A percentile compares a stretch with the other conserved stretches of the same genome.
phyloP scores from a whole-genome alignment of 2,888 invertebrate species.

The Phania funesta region DNA sequence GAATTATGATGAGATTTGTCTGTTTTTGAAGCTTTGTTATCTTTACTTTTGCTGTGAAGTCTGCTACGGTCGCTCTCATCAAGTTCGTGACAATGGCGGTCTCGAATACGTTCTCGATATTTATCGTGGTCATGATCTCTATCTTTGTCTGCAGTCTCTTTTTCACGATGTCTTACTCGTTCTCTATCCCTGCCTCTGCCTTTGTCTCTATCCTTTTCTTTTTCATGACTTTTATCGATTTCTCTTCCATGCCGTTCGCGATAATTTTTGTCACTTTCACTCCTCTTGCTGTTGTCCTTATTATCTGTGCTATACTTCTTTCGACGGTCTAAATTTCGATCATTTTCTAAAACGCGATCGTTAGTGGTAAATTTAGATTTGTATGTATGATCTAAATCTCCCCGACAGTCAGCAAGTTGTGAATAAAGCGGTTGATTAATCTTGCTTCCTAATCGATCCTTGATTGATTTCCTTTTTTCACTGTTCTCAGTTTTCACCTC shows the following conservation, averaged over 20 bases:
- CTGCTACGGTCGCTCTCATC: slow-evolving; percentile 20
- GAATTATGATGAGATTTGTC: slow-evolving; percentile 44
- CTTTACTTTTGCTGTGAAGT: slow-evolving; percentile 31
- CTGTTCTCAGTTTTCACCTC: slow-evolving; percentile 70
- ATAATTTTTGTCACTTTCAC: slow-evolving; percentile 57
- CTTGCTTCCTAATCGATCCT: slow-evolving; percentile 88
- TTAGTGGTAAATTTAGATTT: slow-evolving; percentile 9
- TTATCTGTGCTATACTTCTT: slow-evolving; percentile 56
- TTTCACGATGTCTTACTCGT: slow-evolving; percentile 37
- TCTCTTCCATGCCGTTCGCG: slow-evolving; percentile 67
- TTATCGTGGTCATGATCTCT: slow-evolving; percentile 42
- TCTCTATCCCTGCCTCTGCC: slow-evolving; percentile 68
- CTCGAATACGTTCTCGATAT: slow-evolving; percentile 34
- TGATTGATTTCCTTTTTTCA: slow-evolving; percentile 83
- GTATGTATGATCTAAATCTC: slow-evolving; percentile 47
- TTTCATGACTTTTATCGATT: slow-evolving; percentile 56
- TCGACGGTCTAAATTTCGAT: slow-evolving; percentile 66
- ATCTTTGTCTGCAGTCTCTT: slow-evolving; percentile 19
- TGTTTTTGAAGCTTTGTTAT: slow-evolving; percentile 43
- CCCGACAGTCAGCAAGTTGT: slow-evolving; percentile 64
- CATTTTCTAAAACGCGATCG: slow-evolving; percentile 48
- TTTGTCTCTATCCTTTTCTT: slow-evolving; percentile 43
- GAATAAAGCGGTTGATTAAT: slow-evolving; percentile 70
- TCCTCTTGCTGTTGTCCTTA: slow-evolving; percentile 47
- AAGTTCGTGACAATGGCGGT: slow-evolving; percentile 20